These are phyloP conservation scores for Phataginus tricuspis DNA, from an alignment of 2,797 vertebrate species.

Conservation along the genomic window DNA sequence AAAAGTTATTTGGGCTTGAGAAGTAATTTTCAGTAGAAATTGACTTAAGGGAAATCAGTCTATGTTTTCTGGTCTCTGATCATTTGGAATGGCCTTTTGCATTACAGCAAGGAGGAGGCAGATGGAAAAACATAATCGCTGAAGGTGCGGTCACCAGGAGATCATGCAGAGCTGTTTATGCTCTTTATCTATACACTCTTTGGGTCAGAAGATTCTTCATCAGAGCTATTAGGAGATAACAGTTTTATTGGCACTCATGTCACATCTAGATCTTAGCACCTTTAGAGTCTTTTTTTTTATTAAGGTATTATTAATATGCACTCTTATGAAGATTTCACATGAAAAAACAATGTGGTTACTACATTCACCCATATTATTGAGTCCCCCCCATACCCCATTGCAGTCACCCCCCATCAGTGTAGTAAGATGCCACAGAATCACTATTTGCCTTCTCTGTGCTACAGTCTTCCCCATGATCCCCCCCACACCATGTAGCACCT, in stretches of 20 bases:
- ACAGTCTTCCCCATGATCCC: too few relatives aligned
- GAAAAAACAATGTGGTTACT: too few relatives aligned
- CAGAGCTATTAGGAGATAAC: background rate
- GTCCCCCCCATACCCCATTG: too few relatives aligned
- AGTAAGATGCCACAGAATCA: too few relatives aligned
- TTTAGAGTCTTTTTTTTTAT: background rate
- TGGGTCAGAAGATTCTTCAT: background rate
- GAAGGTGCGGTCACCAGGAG: background rate
- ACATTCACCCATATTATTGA: too few relatives aligned
- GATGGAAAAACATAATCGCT: background rate
- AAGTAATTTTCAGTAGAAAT: constrained; percentile 61
- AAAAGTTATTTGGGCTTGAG: background rate
- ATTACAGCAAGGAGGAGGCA: background rate
- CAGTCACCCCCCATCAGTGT: too few relatives aligned
- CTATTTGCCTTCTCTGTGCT: too few relatives aligned
- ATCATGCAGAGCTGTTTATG: background rate
- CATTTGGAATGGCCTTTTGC: background rate
- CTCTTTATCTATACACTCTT: background rate
- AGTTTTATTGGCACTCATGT: background rate
- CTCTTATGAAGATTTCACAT: too few relatives aligned
- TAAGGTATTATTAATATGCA: too few relatives aligned
- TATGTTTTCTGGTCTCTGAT: background rate
- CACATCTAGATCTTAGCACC: background rate
- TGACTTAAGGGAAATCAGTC: constrained; percentile 9
- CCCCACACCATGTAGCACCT: background rate